Evolutionary conservation across 2,113 vertebrate genomes (phyloP), one percentile per base, ranked within the genome.

Genomic region (Stictonetta naevosa): DNA sequence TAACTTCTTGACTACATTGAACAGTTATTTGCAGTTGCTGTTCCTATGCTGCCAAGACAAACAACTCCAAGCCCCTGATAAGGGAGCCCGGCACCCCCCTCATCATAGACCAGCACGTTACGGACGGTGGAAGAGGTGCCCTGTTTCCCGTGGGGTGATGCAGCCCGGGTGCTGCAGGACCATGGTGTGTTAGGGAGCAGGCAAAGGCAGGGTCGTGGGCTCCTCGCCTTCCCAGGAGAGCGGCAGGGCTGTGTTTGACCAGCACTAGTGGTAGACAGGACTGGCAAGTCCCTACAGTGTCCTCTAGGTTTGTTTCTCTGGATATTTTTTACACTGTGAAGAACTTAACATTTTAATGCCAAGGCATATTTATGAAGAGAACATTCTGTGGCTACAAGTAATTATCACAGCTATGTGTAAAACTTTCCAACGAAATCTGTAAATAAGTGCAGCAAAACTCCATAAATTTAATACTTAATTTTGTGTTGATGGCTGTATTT

Each of bases 191-290:
- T 31, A 10, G 21, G 29, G 42, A 46, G 29, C 40, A 67, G 29
- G 29, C 40, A 13, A 28, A 33, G 64, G 42, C 11, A 33, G 28
- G 13, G 5, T 16, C 29, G 7, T 15, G 20, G 42, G 31, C 42
- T 22, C 42, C 31, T 67, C 42, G 7, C 15, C 66, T 68, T 23
- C 31, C 31, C 20, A 16, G 42, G 19, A 8, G 64, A 46, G 64
- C 21, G 4, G 28, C 40, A 73, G 40, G 15, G 40, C 58, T 40
- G 15, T 10, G 12, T 9, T 11, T 26, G 63, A 52, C 31, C 46
- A 5, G 0, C 2, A 2, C 2, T 19, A 19, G 58, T 9, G 14
- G n/a, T 4, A 46, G 50, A 3, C 4, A 29, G 53, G 42, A 23
- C 19, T 4, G 5, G 7, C 7, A 29, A 38, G 53, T 40, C 42